Evolutionary conservation across 2,888 invertebrate genomes (phyloP).

Genomic region (Ferrisia virgata): DNA sequence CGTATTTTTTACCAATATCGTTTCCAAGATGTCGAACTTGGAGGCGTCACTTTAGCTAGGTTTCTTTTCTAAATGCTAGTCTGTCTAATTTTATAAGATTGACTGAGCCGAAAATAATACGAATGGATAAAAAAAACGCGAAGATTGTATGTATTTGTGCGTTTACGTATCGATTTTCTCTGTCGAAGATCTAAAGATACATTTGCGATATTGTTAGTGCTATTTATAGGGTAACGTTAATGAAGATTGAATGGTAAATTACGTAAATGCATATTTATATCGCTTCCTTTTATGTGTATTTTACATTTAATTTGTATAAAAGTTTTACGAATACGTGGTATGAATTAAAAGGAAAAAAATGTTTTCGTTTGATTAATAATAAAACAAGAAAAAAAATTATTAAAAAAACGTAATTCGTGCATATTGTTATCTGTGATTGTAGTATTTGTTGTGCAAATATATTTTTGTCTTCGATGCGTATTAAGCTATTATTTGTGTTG

Average conservation of each 20-base stretch:
- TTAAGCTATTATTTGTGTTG: background rate
- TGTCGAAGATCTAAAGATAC: too few relatives aligned
- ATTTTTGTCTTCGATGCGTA: constrained; percentile 34
- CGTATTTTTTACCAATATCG: background rate
- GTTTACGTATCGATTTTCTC: too few relatives aligned
- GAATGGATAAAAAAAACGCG: background rate
- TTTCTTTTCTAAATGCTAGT: constrained; percentile 7
- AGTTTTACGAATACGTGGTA: background rate
- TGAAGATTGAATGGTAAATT: background rate
- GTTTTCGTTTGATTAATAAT: background rate
- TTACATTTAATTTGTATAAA: background rate
- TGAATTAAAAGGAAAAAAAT: background rate
- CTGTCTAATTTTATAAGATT: background rate
- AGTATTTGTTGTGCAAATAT: constrained; percentile 44
- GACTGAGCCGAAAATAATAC: constrained; percentile 11
- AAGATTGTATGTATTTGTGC: background rate
- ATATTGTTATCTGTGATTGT: constrained; percentile 44
- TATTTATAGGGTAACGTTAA: too few relatives aligned
- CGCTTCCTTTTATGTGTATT: constrained; percentile 13
- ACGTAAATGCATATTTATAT: background rate
- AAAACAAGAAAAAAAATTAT: background rate
- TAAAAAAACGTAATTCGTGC: constrained; percentile 33
- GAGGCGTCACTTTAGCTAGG: background rate
- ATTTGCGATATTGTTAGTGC: too few relatives aligned
- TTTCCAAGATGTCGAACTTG: background rate